Conservation (phyloP, 1,140 invertebrate genomes). For the Lepidurus packardi region DNA sequence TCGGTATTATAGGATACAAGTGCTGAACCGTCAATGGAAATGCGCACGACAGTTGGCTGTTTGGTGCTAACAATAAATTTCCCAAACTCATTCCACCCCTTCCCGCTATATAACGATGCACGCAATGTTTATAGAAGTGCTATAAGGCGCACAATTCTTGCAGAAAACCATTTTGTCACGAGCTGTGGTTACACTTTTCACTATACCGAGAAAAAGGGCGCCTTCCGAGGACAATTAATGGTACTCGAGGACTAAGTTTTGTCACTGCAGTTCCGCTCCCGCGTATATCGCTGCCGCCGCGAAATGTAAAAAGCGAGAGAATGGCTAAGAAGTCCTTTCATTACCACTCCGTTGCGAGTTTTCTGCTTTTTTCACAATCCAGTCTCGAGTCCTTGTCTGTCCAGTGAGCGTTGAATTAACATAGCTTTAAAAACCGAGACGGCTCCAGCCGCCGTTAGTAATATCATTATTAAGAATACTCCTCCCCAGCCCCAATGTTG, state of each 20-base stretch:
- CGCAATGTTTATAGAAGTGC: not conserved
- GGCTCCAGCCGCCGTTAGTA: constrained; percentile 44
- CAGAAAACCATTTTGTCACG: not conserved
- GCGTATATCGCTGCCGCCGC: not conserved
- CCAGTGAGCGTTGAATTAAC: constrained; percentile 6
- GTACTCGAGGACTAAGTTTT: not conserved
- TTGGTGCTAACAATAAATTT: not conserved
- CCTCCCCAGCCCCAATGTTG: constrained; percentile 49
- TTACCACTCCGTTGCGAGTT: not conserved
- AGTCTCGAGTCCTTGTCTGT: not conserved
- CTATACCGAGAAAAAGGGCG: not conserved
- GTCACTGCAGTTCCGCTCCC: not conserved
- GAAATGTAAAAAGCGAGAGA: not conserved
- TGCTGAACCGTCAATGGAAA: not conserved
- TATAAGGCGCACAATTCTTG: not conserved
- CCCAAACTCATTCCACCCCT: not conserved
- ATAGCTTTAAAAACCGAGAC: constrained; percentile 43
- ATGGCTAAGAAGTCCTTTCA: not conserved
- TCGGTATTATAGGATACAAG: not conserved
- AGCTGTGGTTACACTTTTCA: not conserved
- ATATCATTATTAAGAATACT: constrained; percentile 50
- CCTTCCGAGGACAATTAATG: not conserved
- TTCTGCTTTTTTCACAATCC: constrained; percentile 1
- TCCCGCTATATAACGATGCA: not conserved
- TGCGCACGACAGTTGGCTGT: not conserved